A percentile compares a stretch with the other conserved stretches of the same genome.
These are phyloP conservation scores for Ahaetulla prasina DNA, from an alignment of 2,113 vertebrate genomes.

Conservation along the genomic window DNA sequence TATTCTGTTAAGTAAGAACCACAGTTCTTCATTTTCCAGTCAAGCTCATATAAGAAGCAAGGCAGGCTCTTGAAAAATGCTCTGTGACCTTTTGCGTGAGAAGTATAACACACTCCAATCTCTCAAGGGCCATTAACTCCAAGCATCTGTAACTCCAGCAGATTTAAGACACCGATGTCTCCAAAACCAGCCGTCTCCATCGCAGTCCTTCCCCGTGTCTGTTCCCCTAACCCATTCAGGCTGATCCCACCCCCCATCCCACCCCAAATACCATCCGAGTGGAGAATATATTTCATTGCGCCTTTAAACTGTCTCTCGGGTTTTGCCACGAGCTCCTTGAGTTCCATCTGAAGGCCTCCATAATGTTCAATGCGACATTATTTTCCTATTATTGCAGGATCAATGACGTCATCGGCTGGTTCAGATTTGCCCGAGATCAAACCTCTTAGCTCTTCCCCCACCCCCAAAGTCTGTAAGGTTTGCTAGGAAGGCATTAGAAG, in stretches of 20 bases:
- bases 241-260: slow-evolving; percentile 20
- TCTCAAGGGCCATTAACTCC: slow-evolving; percentile 26
- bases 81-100: background rate
- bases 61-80: background rate
- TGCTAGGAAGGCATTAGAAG: background rate
- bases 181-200: slow-evolving; percentile 40
- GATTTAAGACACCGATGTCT: slow-evolving; percentile 23
- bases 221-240: slow-evolving; percentile 21
- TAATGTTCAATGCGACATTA: background rate
- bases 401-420: background rate
- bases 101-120: background rate
- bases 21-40: background rate
- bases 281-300: slow-evolving; percentile 29
- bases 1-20: background rate
- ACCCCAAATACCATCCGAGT: background rate
- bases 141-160: slow-evolving; percentile 25
- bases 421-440: background rate
- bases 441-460: too few relatives aligned
- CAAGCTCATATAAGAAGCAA: background rate
- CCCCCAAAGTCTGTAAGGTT: too few relatives aligned
- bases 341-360: background rate
- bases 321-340: background rate
- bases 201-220: slow-evolving; percentile 36
- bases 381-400: background rate
- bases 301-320: background rate